A percentile compares a stretch with the other conserved stretches of the same genome.
Conservation (phyloP, 2,797 vertebrate species). For the Cyclura pinguis region DNA sequence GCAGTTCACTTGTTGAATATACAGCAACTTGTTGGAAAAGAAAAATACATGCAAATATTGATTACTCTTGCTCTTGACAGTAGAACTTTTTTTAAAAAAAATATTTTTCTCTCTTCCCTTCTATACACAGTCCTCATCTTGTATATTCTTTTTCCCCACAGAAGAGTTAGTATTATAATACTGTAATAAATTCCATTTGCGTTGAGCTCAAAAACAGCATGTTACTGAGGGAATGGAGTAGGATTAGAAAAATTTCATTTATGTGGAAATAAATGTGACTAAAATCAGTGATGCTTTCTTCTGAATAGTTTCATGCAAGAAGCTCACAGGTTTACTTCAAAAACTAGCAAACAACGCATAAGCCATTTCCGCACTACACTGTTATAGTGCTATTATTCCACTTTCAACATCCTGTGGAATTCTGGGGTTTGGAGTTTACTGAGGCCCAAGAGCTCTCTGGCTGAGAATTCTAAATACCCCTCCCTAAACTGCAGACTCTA, state of each 20-base stretch:
- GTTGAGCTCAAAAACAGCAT: constrained; percentile 70
- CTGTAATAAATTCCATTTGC: constrained; percentile 70
- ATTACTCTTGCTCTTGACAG: constrained; percentile 4
- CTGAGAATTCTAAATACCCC: too few species aligned
- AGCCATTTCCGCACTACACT: too few species aligned
- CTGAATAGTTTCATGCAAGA: constrained; percentile 38
- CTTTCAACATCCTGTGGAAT: too few species aligned
- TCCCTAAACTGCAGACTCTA: too few species aligned
- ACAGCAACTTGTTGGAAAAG: constrained; percentile 22
- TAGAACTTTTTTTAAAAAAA: too few species aligned
- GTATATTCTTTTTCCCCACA: constrained; percentile 65
- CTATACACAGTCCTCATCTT: constrained; percentile 60
- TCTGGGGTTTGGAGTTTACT: too few species aligned
- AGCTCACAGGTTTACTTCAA: constrained; percentile 46
- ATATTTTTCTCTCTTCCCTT: background rate
- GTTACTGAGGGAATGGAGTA: constrained; percentile 64
- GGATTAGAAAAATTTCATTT: background rate
- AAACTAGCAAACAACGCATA: constrained; percentile 44
- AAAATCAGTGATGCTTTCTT: background rate
- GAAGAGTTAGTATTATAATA: constrained; percentile 70
- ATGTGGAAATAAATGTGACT: background rate
- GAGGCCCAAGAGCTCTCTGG: too few species aligned
- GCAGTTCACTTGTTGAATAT: constrained; percentile 27
- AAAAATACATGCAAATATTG: constrained; percentile 24
- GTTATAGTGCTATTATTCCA: too few species aligned